Percentiles rank a stretch among this genome's conserved stretches.
Evolutionary conservation across 2,888 invertebrate species (phyloP).

Genomic region (Lasioglossum pauxillum): DNA sequence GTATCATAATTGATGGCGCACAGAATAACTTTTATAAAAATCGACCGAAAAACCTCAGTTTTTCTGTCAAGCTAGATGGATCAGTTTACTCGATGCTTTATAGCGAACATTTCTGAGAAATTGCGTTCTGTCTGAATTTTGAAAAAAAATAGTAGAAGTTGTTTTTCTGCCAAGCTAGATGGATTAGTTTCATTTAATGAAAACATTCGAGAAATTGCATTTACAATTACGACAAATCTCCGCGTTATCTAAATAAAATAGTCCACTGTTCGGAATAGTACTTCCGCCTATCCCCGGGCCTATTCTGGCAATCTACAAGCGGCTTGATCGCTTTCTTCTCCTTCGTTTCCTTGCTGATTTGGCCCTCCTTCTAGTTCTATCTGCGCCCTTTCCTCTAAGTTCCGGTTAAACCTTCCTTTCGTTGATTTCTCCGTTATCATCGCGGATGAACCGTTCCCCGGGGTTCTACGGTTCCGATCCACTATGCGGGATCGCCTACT

Average conservation of each 20-base stretch:
- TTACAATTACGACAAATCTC: too few species aligned
- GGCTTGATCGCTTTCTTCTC: slow-evolving; percentile 6
- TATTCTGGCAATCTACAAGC: background rate
- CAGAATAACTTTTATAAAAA: background rate
- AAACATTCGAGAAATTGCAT: too few species aligned
- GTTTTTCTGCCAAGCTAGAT: too few species aligned
- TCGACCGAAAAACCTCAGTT: background rate
- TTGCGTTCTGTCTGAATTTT: too few species aligned
- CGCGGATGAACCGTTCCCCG: background rate
- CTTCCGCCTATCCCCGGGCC: background rate
- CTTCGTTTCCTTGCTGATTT: slow-evolving; percentile 29
- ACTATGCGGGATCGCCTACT: background rate
- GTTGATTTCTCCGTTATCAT: slow-evolving; percentile 17
- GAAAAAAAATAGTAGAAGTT: too few species aligned
- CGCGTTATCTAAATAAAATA: too few species aligned
- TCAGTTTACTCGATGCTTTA: too few species aligned
- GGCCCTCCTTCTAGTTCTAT: background rate
- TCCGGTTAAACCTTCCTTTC: slow-evolving; percentile 24
- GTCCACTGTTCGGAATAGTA: background rate
- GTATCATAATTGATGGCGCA: background rate
- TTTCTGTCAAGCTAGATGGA: too few species aligned
- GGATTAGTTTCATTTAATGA: too few species aligned
- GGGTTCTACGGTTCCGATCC: background rate
- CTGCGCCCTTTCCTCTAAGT: background rate
- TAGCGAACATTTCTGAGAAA: too few species aligned